These are phyloP conservation scores for Hydrozoanthus tunicans DNA, from an alignment of 64 coral and sea anemone genomes.

Conservation along the genomic window DNA sequence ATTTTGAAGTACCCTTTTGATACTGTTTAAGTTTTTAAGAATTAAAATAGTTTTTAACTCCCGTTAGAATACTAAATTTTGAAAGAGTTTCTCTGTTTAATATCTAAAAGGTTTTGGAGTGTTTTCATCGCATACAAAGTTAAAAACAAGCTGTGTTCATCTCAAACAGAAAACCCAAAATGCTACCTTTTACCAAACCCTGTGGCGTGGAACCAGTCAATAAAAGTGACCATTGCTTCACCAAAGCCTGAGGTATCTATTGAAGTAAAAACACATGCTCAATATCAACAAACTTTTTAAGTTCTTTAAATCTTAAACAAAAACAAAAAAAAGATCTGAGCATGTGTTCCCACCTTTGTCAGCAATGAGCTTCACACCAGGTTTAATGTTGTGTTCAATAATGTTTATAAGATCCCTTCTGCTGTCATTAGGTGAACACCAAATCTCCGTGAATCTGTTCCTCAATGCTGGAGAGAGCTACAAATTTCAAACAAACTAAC, in stretches of 20 bases:
- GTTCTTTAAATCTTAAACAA: not conserved
- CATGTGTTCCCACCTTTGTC: slow-evolving; percentile 52
- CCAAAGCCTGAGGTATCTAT: slow-evolving; percentile 80
- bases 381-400: slow-evolving; percentile 91
- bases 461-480: slow-evolving; percentile 94
- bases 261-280: not conserved
- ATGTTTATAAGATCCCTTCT: slow-evolving; percentile 82
- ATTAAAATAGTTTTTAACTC: no score
- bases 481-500: not conserved
- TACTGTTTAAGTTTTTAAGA: no score
- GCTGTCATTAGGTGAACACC: slow-evolving; percentile 83
- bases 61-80: no score
- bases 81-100: no score
- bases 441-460: slow-evolving; percentile 99
- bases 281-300: not conserved
- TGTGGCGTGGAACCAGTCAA: slow-evolving; percentile 88
- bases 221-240: slow-evolving; percentile 84
- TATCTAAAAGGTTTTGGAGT: no score
- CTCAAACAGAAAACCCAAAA: no score
- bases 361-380: slow-evolving; percentile 60
- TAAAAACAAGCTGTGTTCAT: no score
- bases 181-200: slow-evolving; percentile 91
- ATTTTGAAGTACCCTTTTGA: no score
- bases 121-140: no score
- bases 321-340: not conserved